Percentiles rank a stretch among this genome's conserved stretches.
phyloP scores from a whole-genome alignment of 2,797 vertebrate genomes.

The Momotus momota region DNA sequence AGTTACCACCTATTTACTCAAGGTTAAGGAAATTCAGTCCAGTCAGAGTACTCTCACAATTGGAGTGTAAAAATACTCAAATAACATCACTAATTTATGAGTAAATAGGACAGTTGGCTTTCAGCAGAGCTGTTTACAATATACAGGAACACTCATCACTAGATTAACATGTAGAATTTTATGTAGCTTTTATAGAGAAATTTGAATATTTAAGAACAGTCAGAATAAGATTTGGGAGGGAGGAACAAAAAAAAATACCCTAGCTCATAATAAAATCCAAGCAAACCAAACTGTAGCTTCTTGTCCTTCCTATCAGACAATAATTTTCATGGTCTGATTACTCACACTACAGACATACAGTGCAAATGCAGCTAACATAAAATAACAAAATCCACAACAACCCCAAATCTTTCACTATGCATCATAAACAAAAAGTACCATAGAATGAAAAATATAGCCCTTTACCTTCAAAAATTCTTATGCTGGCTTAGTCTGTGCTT shows the following conservation, averaged over 20 bases:
- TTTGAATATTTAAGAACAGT: not conserved
- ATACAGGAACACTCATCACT: not conserved
- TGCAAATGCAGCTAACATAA: not conserved
- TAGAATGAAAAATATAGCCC: rapidly evolving
- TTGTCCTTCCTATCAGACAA: rapidly evolving
- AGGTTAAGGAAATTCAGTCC: not conserved
- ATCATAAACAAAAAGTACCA: rapidly evolving
- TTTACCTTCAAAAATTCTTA: not conserved
- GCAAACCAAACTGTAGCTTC: not conserved
- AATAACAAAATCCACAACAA: rapidly evolving
- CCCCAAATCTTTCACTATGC: rapidly evolving
- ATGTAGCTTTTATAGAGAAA: rapidly evolving
- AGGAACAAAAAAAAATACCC: not conserved
- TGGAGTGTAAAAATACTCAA: rapidly evolving
- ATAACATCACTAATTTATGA: not conserved
- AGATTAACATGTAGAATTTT: rapidly evolving
- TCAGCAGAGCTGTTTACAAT: not conserved
- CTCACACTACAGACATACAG: not conserved
- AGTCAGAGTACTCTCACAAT: not conserved
- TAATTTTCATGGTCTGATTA: not conserved
- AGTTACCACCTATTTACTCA: not conserved
- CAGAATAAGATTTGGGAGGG: not conserved
- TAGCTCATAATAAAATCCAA: not conserved
- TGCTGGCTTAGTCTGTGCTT: rapidly evolving
- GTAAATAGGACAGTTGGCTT: not conserved